Base-by-base conservation (phyloP, 2,888 invertebrate genomes). In the Pseudoips prasinana region DNA sequence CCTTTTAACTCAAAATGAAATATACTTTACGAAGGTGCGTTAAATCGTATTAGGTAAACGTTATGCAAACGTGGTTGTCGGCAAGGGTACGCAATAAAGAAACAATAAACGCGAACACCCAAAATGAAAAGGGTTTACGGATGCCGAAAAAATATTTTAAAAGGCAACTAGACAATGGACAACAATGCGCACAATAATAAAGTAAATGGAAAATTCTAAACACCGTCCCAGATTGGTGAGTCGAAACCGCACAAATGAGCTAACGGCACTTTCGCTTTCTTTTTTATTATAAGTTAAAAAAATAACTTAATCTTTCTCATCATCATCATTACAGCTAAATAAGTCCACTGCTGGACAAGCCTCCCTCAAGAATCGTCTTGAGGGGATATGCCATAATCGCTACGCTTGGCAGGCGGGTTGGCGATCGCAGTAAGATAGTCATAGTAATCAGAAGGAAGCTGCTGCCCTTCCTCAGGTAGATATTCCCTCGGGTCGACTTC, bases 21-120 rank as follows among this genome's bases (percentile, higher is more conserved):
- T 59, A 60, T 59, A 55, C 50, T 56, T 62, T 56, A 49, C 56
- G 45, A 56, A 51, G 50, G 49, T 47, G 47, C 53, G 58, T 65
- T 61, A 58, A 65, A 65, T 61, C 47, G 58, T 65, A 67, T 64
- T 61, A 58, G 50, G 58, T 56, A 50, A 64, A 64, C 64, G 67
- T 77, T 77, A 77, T 71, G 73, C 76, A 80, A 81, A 74, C 71
- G 65, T 65, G 59, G 59, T 60, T 68, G 74, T 67, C 65, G 72
- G 73, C 69, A 60, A 73, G 68, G 65, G 67, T 62, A 64, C 54
- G 62, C 61, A 73, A 79, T 73, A 78, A 75, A 78, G 67, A 66
- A 73, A 73, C 71, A 76, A 77, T 77, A 75, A 75, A 70, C 60
- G 58, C 60, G 75, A 73, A 77, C 71, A 72, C 67, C 79, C 76